Percentiles rank a stretch among this genome's conserved stretches.
These are phyloP conservation scores for Norana najaformis DNA, from an alignment of 2,888 invertebrate genomes.

Conservation along the genomic window DNA sequence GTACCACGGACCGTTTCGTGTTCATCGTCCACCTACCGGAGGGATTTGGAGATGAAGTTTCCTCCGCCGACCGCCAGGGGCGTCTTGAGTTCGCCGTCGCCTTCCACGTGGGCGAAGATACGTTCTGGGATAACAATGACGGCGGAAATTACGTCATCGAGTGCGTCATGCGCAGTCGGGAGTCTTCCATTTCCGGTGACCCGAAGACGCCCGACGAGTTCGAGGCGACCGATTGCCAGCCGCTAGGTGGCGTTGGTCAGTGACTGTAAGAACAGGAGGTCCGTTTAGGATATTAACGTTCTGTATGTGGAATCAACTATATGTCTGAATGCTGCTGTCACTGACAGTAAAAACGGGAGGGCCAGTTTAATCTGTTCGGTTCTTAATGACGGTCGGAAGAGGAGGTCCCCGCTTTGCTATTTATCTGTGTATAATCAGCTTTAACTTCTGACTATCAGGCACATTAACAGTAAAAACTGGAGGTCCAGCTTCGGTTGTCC, in stretches of 20 bases:
- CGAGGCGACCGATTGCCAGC: background rate
- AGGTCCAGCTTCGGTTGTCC: no score
- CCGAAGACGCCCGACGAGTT: background rate
- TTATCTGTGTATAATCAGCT: no score
- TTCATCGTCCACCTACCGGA: conserved; percentile 23
- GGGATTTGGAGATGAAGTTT: background rate
- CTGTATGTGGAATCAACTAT: background rate
- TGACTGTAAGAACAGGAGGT: background rate
- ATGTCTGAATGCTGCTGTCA: background rate
- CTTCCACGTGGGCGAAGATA: background rate
- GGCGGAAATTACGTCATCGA: conserved; percentile 28
- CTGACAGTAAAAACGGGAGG: no score
- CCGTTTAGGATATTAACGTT: background rate
- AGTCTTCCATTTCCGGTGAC: background rate
- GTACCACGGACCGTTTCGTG: background rate
- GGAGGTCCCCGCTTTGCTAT: no score
- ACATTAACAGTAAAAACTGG: no score
- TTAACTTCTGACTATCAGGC: no score
- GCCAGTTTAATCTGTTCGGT: no score
- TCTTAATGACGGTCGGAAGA: no score
- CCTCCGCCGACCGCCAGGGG: background rate
- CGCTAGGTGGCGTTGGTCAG: background rate
- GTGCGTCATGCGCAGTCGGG: conserved; percentile 15
- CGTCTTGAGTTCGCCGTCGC: conserved; percentile 14
- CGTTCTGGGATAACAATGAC: conserved; percentile 27